Conservation (phyloP, 2,888 invertebrate species). For the Caenorhabditis doughertyi region DNA sequence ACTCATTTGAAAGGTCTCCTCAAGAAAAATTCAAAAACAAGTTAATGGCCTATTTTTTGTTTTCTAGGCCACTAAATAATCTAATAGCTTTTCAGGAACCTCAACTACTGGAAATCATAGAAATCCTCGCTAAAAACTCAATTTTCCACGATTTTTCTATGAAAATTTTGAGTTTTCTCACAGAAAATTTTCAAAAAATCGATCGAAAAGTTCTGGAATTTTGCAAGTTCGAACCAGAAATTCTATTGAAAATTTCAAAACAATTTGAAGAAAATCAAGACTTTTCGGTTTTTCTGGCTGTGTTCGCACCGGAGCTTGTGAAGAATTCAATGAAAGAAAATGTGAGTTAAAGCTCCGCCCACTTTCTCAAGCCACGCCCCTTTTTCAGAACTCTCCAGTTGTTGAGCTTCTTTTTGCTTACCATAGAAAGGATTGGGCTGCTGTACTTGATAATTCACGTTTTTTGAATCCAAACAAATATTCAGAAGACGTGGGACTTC, state of each 20-base stretch:
- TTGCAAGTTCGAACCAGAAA: neutral
- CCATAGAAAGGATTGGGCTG: slow-evolving; percentile 21
- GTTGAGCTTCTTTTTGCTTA: no score
- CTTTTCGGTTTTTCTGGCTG: neutral
- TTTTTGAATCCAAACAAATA: neutral
- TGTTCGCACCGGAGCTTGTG: slow-evolving; percentile 4
- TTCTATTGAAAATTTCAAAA: neutral
- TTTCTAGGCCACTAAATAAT: no score
- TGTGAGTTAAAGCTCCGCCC: neutral
- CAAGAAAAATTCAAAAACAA: neutral
- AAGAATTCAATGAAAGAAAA: neutral
- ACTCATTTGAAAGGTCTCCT: neutral
- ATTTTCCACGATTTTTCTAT: neutral
- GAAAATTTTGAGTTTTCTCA: slow-evolving; percentile 6
- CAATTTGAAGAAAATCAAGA: neutral
- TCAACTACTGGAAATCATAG: slow-evolving; percentile 23
- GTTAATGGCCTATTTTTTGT: no score
- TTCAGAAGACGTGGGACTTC: neutral
- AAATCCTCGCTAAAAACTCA: neutral
- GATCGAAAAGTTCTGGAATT: neutral
- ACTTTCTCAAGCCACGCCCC: neutral
- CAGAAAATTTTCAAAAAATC: neutral
- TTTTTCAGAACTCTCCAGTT: no score
- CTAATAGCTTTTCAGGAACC: slow-evolving; percentile 29
- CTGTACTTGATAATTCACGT: neutral